phyloP scores from a whole-genome alignment of 2,113 vertebrate species.

The Bambusicola thoracicus region DNA sequence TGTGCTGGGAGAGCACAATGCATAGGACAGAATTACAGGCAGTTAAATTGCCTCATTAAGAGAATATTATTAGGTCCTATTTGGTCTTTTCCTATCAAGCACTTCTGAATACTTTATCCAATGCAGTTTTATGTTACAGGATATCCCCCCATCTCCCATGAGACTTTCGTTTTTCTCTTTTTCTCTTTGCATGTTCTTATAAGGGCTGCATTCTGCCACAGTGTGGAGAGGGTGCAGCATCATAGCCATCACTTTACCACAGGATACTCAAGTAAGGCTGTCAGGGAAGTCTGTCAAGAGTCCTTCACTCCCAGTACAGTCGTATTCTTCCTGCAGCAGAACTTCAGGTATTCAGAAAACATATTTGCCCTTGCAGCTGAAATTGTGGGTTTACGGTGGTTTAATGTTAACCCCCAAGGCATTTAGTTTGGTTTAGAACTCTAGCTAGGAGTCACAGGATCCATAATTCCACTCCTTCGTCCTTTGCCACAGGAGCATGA shows the following conservation, averaged over 20 bases:
- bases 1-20: conserved; percentile 16
- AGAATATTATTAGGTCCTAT: conserved; percentile 5
- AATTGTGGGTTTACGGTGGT: neutral
- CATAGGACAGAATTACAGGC: conserved; percentile 36
- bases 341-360: neutral
- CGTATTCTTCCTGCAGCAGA: neutral
- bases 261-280: neutral
- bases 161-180: conserved; percentile 15
- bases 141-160: neutral
- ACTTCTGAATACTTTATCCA: conserved; percentile 23
- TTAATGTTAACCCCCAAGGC: neutral
- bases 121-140: conserved; percentile 5
- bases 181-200: neutral
- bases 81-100: conserved; percentile 10
- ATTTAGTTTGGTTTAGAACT: neutral
- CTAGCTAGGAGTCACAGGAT: neutral
- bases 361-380: neutral
- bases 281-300: neutral
- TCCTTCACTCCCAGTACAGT: neutral
- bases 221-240: fast-evolving
- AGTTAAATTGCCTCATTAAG: conserved; percentile 59
- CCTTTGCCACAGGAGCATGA: neutral
- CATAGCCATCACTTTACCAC: neutral
- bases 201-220: neutral
- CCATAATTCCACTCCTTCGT: neutral